These are phyloP conservation scores for Oxyura jamaicensis DNA, from an alignment of 2,113 vertebrate species.

Conservation along the genomic window DNA sequence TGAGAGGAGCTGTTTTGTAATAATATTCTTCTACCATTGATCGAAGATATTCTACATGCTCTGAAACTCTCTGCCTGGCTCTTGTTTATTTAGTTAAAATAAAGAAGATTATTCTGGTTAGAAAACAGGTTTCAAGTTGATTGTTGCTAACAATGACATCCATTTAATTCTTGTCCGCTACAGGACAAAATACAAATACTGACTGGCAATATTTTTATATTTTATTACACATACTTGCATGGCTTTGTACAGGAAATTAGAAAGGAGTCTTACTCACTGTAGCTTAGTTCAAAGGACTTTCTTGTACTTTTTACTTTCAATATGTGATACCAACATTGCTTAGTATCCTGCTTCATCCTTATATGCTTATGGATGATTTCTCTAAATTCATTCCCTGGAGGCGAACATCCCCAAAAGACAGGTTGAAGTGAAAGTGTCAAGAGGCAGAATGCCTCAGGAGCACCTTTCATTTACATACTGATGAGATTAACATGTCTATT, in stretches of 20 bases:
- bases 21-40: not conserved
- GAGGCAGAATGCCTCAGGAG: not conserved
- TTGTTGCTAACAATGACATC: not conserved
- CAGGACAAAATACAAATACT: not conserved
- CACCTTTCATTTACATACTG: not conserved
- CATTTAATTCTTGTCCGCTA: not conserved
- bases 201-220: not conserved
- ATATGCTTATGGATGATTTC: not conserved
- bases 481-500: not conserved
- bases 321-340: not conserved
- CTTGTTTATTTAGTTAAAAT: conserved; percentile 42
- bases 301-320: not conserved
- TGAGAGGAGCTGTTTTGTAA: conserved; percentile 4
- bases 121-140: conserved; percentile 29
- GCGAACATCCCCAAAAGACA: not conserved
- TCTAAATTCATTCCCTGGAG: not conserved
- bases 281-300: not conserved
- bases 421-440: conserved; percentile 1
- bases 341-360: not conserved
- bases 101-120: conserved; percentile 53
- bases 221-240: not conserved
- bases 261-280: not conserved
- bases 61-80: not conserved
- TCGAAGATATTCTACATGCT: not conserved
- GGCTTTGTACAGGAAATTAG: conserved; percentile 16